Base-by-base conservation (phyloP, 1,140 invertebrate species). In the Aphidius ervi region DNA sequence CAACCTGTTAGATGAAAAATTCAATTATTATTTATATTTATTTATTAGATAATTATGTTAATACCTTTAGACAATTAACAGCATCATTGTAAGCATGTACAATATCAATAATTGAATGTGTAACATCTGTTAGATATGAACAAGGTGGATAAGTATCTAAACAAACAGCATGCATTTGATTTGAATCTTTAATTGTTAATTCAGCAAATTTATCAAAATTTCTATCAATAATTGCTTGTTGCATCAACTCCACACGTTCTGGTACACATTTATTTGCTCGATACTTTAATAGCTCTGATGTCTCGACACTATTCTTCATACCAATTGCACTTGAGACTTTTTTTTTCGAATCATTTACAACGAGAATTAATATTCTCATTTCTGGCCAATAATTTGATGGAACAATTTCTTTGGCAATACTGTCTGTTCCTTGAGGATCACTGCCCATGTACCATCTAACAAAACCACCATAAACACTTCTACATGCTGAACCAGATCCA, bases 111-210 rank as follows among this genome's bases (percentile, higher is more conserved):
- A 99, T 89, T 42, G 82, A 77, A 71, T 89, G 86, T 4, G 95
- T 98, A 1, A 86, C 82, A 72, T 95, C 90, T 70, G 91, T 98
- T 87, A 98, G 88, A 71, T 99, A 99, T 31, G 88, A 79, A 76
- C 89, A 90, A 1, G 98, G 97, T 5, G 98, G 98, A 83, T 87
- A 97, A 0, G 96, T 94, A 75, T 99, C 97, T 49, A 95, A 74
- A 69, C 93, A 95, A 41, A 95, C 85, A 3, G 96, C 94, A 83
- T 99, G 98, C 69, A 99, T 88, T 76, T 98, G 93, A 85, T 99
- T 99, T 56, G 95, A 98, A 71, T 99, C 98, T 78, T 88, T 88
- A 91, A 99, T 99, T 16, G 95, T 98, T 7, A 98, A 82, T 76
- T 93, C 86, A 40, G 93, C 95, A 85, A 99, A 97, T 54, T 76